Evolutionary conservation across 1,140 invertebrate genomes (phyloP).

Genomic region (Physella acuta): DNA sequence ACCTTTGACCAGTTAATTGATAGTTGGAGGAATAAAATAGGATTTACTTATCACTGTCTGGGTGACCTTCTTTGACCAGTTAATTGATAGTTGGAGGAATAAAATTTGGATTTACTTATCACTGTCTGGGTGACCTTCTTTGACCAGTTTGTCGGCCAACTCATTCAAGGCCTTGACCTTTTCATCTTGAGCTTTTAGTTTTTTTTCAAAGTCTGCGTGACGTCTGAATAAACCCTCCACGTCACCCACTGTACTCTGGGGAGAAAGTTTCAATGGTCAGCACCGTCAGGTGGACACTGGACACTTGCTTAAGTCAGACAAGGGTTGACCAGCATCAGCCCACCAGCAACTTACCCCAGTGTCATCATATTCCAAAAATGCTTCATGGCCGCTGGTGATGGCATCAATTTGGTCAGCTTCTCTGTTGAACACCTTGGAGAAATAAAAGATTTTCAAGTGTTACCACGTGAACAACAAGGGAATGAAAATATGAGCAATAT

Average conservation of each 20-base stretch:
- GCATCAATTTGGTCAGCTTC: slow-evolving; percentile 98
- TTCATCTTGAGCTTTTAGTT: slow-evolving; percentile 90
- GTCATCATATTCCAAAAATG: slow-evolving; percentile 86
- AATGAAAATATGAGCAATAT: no score
- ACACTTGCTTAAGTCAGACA: no score
- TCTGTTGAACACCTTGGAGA: slow-evolving; percentile 84
- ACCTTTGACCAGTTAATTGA: no score
- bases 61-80: no score
- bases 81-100: no score
- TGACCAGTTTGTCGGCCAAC: slow-evolving; percentile 81
- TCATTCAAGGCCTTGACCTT: slow-evolving; percentile 82
- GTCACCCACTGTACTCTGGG: slow-evolving; percentile 84
- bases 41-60: no score
- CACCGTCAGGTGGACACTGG: no score
- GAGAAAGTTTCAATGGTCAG: not conserved
- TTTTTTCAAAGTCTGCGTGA: slow-evolving; percentile 93
- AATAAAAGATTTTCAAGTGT: slow-evolving; percentile 5
- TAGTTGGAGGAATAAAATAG: no score
- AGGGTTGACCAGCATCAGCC: no score
- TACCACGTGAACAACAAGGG: no score
- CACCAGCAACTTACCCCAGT: slow-evolving; percentile 79
- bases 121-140: slow-evolving; percentile 81
- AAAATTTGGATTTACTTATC: no score
- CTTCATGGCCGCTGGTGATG: slow-evolving; percentile 87
- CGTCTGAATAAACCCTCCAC: slow-evolving; percentile 91